Evolutionary conservation across 2,113 vertebrate species (phyloP), one percentile per base, ranked within the genome.

Genomic region (Nematolebias whitei): DNA sequence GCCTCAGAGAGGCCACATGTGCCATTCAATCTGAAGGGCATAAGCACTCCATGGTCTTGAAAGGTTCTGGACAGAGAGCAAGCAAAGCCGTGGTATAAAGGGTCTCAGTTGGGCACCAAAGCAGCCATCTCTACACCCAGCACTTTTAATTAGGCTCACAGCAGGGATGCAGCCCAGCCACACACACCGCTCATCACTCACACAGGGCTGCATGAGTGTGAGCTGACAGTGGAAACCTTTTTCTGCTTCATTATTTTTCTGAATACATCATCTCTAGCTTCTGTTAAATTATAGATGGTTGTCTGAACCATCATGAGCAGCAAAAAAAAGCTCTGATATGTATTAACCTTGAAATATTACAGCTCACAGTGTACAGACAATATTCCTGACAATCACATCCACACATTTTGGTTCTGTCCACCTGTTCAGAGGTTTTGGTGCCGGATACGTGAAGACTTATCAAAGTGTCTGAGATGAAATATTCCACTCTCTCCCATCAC

Each of bases 91-190:
- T 73, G 82, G 68, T 75, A 80, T 84, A 78, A 82, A 85, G 85
- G 64, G 82, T 84, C 93, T 92, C 91, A 65, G 83, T 91, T 93
- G 93, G 91, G 87, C 52, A 73, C 82, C 84, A 83, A 76, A 86
- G 82, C 80, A 87, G 90, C 87, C 83, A 75, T 92, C 93, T 94
- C 93, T 84, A 93, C 90, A 87, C 89, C 87, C 84, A 90, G 83
- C 85, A n/a, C 93, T 93, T 94, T 95, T 97, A 96, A 97, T 97
- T 95, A 96, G 92, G 91, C 85, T 94, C 95, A 91, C 95, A 93
- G 93, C 92, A 83, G 93, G 92, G 88, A 82, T 63, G 39, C 76
- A 76, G 68, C 78, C 74, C 61, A 40, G 18, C 69, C 85, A 82
- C 89, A 77, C 49, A 63, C 55, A 26, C 49, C 29, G 52, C 51